Conservation (phyloP, 2,797 vertebrate species). For the Acanthurus tractus region DNA sequence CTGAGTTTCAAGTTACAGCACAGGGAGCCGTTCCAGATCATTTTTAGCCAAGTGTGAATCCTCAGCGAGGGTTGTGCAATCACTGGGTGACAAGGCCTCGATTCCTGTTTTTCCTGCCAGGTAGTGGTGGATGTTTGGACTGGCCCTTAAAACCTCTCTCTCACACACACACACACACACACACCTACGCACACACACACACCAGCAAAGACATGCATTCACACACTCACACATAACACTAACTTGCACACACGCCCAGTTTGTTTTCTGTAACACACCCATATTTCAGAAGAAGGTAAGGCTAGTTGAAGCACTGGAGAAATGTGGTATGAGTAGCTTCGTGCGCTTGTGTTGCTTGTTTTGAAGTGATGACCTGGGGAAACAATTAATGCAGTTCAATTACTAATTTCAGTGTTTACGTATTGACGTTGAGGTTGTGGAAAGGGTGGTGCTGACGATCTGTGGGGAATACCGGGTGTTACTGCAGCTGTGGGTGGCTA, state of each 20-base stretch:
- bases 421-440: no score
- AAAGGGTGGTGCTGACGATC: conserved; percentile 14
- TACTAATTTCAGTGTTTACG: conserved; percentile 22
- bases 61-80: conserved; percentile 80
- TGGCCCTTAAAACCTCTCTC: conserved; percentile 71
- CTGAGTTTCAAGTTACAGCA: conserved; percentile 59
- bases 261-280: conserved; percentile 70
- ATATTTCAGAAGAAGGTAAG: conserved; percentile 44
- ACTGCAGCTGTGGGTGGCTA: not conserved
- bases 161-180: conserved; percentile 42
- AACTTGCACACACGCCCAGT: conserved; percentile 44
- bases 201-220: conserved; percentile 36
- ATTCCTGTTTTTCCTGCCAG: conserved; percentile 90
- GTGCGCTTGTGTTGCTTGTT: conserved; percentile 8
- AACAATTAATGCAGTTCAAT: conserved; percentile 29
- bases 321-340: conserved; percentile 37
- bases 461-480: not conserved
- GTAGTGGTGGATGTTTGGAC: conserved; percentile 82
- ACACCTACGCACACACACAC: conserved; percentile 45
- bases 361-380: conserved; percentile 50
- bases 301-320: conserved; percentile 21
- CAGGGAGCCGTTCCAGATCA: conserved; percentile 58
- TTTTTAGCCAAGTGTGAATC: conserved; percentile 73
- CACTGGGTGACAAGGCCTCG: conserved; percentile 69
- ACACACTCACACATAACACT: conserved; percentile 13